Base-by-base conservation (phyloP, 2,113 vertebrate species). In the Elephas maximus region DNA sequence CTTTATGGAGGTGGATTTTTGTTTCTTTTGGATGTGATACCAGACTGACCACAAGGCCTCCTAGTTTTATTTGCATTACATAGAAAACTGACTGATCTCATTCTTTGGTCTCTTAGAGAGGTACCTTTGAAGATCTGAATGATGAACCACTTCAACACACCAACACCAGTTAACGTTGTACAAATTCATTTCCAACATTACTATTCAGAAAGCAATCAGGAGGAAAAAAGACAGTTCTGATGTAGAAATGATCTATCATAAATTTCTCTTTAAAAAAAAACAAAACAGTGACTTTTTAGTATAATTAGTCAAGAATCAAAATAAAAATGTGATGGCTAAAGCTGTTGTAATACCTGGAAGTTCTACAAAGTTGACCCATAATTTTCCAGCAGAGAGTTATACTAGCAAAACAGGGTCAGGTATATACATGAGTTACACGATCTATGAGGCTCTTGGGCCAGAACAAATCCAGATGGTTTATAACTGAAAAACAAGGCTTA, bases 401-500 rank as follows among this genome's bases (percentile, higher is more conserved):
- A 51, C 60, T 86, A 89, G 81, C 21, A 26, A 85, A 82, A 44
- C 7, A 89, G 62, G 82, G 69, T 87, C 88, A 90, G 74, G 37
- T 48, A 21, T 76, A 63, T 90, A 95, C 23, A 62, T 57, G 12
- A 57, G 53, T 57, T 15, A 57, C 11, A 57, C 15, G 15, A 93
- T 73, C 92, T 84, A 88, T 60, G 76, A 97, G 93, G 69, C 45
- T 90, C 26, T 91, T 89, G 90, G 90, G 79, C 71, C 8, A 77
- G 62, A 92, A 77, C 83, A 95, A 94, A 92, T 76, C 95, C 92
- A 94, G 87, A 90, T 87, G 90, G 41, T 74, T 92, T 77, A 90
- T n/a, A 62, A 87, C n/a, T 96, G 83, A 86, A 95, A 96, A 96
- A 90, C 84, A 87, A 87, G 24, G 84, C 37, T 87, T 87, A 91